Evolutionary conservation across 2,888 invertebrate genomes (phyloP), one percentile per base, ranked within the genome.

Genomic region (Drosophila flavopinicola): DNA sequence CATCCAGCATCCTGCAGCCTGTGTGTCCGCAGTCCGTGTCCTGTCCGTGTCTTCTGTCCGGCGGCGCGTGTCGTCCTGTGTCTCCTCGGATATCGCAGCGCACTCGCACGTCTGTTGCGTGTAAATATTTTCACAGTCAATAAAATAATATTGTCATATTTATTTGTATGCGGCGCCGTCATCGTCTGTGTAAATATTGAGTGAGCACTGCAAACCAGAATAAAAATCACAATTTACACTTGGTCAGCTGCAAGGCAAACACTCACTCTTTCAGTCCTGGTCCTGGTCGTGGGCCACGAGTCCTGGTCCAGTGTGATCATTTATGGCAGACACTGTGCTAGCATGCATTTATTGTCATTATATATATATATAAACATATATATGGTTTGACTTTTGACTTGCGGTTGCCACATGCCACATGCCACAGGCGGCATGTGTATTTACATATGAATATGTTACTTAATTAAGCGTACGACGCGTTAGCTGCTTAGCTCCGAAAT

Each of bases 91-190:
- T 68, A 54, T 57, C 78, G 49, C 25, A 35, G 24, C 20, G 24
- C 10, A 47, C 54, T 48, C 48, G 58, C 76, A 77, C 84, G 79
- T 75, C 69, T 39, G 42, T 64, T 86, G 85, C 87, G 85, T 88
- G 87, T 71, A 85, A 88, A 88, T 87, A 85, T 87, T 83, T 88
- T 87, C 87, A 69, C 75, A 88, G 88, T 87, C 83, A 87, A 83
- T 88, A 83, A 82, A 83, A 83, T 87, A 83, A 83, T 83, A 83
- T 88, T 83, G 87, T 83, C 87, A 88, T 86, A 86, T 84, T 78
- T 85, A 69, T 84, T 59, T 64, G 51, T 75, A 52, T 49, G 41
- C 57, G 53, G 11, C 48, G 52, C 49, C 53, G 44, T 54, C 48
- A 54, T 47, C 61, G 67, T 75, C 66, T 66, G 85, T 70, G 57